Conservation (phyloP, 2,113 vertebrate genomes). For the Microcebus griseorufus region DNA sequence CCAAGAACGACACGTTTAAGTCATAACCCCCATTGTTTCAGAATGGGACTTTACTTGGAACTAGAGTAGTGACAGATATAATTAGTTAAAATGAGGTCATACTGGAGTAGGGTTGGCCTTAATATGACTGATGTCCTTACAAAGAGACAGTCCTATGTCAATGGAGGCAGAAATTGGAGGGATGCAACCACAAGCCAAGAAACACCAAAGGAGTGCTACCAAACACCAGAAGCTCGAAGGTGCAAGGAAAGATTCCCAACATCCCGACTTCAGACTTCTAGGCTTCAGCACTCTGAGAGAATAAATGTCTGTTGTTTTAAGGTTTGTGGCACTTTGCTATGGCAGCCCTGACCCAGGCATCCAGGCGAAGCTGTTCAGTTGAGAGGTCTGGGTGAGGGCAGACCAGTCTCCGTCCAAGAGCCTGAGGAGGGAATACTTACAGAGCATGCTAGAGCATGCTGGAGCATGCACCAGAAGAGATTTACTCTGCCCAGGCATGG, state of each 20-base stretch:
- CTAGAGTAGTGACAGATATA: not conserved
- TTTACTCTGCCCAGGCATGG: not conserved
- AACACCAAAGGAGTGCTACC: not conserved
- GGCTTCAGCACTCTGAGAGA: not conserved
- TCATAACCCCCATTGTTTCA: not conserved
- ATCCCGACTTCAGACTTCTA: not conserved
- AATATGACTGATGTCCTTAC: not conserved
- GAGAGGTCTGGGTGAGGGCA: not conserved
- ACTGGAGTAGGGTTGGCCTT: not conserved
- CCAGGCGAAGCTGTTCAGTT: not conserved
- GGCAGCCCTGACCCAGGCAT: not conserved
- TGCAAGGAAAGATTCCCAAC: not conserved
- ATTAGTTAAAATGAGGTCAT: not conserved
- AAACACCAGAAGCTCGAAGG: not conserved
- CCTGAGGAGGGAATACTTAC: not conserved
- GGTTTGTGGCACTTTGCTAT: not conserved
- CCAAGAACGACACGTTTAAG: not conserved
- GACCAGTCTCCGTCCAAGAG: not conserved
- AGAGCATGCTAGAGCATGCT: not conserved
- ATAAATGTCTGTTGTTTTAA: not conserved
- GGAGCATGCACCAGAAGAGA: rapidly evolving
- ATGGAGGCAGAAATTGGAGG: not conserved
- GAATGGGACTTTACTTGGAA: not conserved
- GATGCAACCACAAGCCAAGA: not conserved
- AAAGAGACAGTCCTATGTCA: not conserved